A percentile compares a stretch with the other conserved stretches of the same genome.
These are phyloP conservation scores for Actinernus sp. DNA, from an alignment of 92 coral and sea anemone genomes.

Conservation along the genomic window DNA sequence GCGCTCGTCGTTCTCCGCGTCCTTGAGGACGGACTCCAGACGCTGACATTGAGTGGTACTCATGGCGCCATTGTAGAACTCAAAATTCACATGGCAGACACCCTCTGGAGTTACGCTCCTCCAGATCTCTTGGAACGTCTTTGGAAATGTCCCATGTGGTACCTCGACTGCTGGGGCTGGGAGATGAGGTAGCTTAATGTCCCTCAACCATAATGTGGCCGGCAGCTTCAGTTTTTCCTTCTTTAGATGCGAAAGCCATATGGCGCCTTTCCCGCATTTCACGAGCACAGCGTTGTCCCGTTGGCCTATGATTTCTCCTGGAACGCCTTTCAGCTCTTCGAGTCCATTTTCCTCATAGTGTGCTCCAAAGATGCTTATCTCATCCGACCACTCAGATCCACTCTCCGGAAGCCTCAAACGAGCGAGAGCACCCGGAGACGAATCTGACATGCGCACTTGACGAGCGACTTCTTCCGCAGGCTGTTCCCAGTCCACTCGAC, in stretches of 20 bases:
- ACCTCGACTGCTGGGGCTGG: constrained; percentile 20
- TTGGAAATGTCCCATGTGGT: constrained; percentile 34
- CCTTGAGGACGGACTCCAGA: constrained; percentile 25
- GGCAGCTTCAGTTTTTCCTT: constrained; percentile 73
- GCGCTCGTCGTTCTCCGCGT: constrained; percentile 51
- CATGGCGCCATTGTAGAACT: constrained; percentile 87
- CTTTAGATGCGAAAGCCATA: constrained; percentile 83
- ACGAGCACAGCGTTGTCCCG: constrained; percentile 68
- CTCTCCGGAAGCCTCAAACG: constrained; percentile 4
- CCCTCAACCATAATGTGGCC: constrained; percentile 58
- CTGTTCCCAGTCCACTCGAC: constrained; percentile 70
- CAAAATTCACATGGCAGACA: constrained; percentile 72
- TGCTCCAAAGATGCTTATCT: constrained; percentile 75
- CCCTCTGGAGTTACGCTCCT: constrained; percentile 71
- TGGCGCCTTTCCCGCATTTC: constrained; percentile 69
- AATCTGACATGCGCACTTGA: constrained; percentile 84
- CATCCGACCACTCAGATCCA: constrained; percentile 50
- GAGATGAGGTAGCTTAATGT: constrained; percentile 17
- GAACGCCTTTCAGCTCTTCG: constrained; percentile 28
- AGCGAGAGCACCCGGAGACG: constrained; percentile 78
- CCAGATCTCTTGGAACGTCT: constrained; percentile 77
- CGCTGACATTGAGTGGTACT: constrained; percentile 75
- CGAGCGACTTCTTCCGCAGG: constrained; percentile 77
- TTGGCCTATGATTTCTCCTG: constrained; percentile 75
- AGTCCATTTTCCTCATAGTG: constrained; percentile 61